A percentile compares a stretch with the other conserved stretches of the same genome.
phyloP scores from a whole-genome alignment of 1,140 invertebrate genomes.

The Drosophila serrata region DNA sequence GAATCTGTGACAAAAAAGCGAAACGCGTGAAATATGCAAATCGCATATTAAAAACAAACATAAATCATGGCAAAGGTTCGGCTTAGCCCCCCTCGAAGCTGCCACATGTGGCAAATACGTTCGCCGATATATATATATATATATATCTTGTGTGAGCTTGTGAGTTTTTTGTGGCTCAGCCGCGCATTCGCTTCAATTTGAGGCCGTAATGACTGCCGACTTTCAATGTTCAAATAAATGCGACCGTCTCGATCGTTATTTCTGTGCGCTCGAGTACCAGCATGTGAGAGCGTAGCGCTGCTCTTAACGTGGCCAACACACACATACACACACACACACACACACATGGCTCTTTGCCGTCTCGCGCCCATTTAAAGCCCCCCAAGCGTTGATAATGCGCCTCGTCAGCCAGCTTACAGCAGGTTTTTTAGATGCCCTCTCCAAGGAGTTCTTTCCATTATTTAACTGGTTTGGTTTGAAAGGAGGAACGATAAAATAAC shows the following conservation, averaged over 20 bases:
- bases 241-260: conserved; percentile 54
- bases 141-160: neutral
- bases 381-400: conserved; percentile 79
- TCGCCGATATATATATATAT: conserved; percentile 7
- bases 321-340: conserved; percentile 17
- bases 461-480: neutral
- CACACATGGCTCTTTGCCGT: conserved; percentile 23
- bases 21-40: conserved; percentile 82
- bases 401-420: conserved; percentile 65
- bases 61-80: conserved; percentile 61
- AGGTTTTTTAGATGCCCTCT: conserved; percentile 59
- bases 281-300: conserved; percentile 54
- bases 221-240: conserved; percentile 83
- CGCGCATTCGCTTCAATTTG: conserved; percentile 71
- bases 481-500: neutral
- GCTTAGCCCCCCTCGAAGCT: conserved; percentile 29
- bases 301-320: conserved; percentile 67
- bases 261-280: conserved; percentile 15
- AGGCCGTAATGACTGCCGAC: conserved; percentile 78
- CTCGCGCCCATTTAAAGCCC: conserved; percentile 78
- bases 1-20: conserved; percentile 73
- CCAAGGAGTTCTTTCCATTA: neutral
- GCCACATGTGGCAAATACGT: conserved; percentile 75
- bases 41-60: conserved; percentile 77
- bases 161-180: conserved; percentile 37